Evolutionary conservation across 1,140 invertebrate species (phyloP).

Genomic region (Bombyx mandarina): DNA sequence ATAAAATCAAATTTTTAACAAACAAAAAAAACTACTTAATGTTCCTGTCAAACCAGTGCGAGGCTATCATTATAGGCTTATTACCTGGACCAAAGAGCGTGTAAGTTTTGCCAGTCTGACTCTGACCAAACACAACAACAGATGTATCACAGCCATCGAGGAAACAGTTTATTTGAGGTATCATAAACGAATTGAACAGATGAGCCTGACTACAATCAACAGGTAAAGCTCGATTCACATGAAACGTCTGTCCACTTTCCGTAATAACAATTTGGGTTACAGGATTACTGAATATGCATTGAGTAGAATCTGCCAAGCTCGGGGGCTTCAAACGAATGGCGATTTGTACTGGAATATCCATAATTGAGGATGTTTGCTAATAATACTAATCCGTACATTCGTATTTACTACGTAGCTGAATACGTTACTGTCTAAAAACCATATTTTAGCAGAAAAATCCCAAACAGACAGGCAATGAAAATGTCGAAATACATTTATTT

Average conservation of each 20-base stretch:
- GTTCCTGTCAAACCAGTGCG: too few species aligned
- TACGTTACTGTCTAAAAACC: too few species aligned
- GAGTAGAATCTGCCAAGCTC: constrained; percentile 58
- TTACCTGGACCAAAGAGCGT: constrained; percentile 80
- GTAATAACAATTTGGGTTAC: constrained; percentile 72
- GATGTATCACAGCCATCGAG: constrained; percentile 81
- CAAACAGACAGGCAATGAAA: too few species aligned
- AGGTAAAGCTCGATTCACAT: constrained; percentile 75
- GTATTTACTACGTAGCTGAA: too few species aligned
- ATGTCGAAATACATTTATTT: too few species aligned
- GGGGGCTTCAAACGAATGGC: constrained; percentile 71
- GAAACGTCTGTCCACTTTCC: constrained; percentile 70
- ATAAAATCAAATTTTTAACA: constrained; percentile 10
- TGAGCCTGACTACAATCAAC: constrained; percentile 67
- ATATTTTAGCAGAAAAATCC: too few species aligned
- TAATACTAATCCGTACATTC: too few species aligned
- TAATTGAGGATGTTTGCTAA: constrained; percentile 3
- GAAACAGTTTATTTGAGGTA: constrained; percentile 73
- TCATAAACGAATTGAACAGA: constrained; percentile 60
- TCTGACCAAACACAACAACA: constrained; percentile 84
- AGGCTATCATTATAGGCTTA: neutral
- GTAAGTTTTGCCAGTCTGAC: constrained; percentile 83
- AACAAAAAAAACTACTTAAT: neutral
- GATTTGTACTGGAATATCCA: constrained; percentile 75
- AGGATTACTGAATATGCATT: constrained; percentile 70